Evolutionary conservation across 1,140 invertebrate genomes (phyloP).

Genomic region (Dreissena polymorpha): DNA sequence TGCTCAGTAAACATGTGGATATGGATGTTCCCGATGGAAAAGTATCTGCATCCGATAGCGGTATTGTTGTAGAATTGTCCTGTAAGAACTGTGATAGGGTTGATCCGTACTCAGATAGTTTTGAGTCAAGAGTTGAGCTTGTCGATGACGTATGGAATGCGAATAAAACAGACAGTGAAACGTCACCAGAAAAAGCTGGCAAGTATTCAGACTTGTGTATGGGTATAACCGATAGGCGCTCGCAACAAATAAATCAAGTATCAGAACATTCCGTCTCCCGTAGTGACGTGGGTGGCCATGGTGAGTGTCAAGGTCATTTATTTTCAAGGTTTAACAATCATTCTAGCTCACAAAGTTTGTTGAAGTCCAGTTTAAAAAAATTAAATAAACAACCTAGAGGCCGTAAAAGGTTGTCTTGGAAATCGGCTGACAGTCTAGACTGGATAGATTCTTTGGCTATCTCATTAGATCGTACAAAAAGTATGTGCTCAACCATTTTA

Average conservation of each 20-base stretch:
- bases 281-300: conserved; percentile 36
- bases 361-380: conserved; percentile 67
- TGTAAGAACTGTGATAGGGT: conserved; percentile 36
- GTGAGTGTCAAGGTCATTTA: conserved; percentile 64
- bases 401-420: conserved; percentile 64
- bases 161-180: conserved; percentile 5
- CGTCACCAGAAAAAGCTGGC: neutral
- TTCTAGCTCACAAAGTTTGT: conserved; percentile 62
- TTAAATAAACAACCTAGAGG: conserved; percentile 44
- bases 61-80: conserved; percentile 44
- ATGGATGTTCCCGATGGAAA: conserved; percentile 5
- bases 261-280: conserved; percentile 38
- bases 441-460: conserved; percentile 60
- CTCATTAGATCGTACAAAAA: conserved; percentile 63
- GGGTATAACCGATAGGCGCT: no score
- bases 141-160: conserved; percentile 1
- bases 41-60: conserved; percentile 46
- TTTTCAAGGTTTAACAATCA: conserved; percentile 30
- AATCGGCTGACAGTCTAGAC: conserved; percentile 67
- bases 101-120: conserved; percentile 46
- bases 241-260: neutral
- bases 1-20: conserved; percentile 14
- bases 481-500: conserved; percentile 63
- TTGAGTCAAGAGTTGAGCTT: conserved; percentile 4
- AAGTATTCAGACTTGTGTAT: neutral